phyloP scores from a whole-genome alignment of 2,888 invertebrate species.

The Petrolisthes manimaculis region DNA sequence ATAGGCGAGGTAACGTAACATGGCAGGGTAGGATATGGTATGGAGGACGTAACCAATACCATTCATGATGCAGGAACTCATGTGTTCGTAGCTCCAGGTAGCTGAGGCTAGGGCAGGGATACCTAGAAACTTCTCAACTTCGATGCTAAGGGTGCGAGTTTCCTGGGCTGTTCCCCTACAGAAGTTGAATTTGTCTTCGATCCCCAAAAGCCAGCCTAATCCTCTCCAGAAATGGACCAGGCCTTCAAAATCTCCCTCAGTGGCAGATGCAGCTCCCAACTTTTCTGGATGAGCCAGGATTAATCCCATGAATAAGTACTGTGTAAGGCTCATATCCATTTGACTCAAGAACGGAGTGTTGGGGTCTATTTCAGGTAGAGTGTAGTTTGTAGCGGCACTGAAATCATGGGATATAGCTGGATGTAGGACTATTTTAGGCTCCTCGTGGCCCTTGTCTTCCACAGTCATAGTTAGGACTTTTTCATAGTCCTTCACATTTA shows the following conservation, averaged over 20 bases:
- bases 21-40: constrained; percentile 23
- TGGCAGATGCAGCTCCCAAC: constrained; percentile 77
- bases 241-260: constrained; percentile 78
- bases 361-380: neutral
- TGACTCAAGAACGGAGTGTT: constrained; percentile 70
- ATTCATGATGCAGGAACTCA: constrained; percentile 34
- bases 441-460: constrained; percentile 6
- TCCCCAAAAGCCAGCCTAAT: constrained; percentile 84
- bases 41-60: constrained; percentile 39
- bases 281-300: constrained; percentile 73
- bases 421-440: neutral
- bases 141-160: constrained; percentile 26
- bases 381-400: neutral
- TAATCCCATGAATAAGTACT: constrained; percentile 73
- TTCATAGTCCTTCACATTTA: constrained; percentile 41
- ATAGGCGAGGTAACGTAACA: constrained; percentile 35
- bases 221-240: constrained; percentile 88
- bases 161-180: constrained; percentile 70
- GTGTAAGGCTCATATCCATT: constrained; percentile 73
- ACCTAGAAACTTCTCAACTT: constrained; percentile 42
- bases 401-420: constrained; percentile 28
- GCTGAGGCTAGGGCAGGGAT: constrained; percentile 34
- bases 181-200: constrained; percentile 80
- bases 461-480: constrained; percentile 10
- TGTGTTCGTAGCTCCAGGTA: constrained; percentile 49